Percentiles rank a stretch among this genome's conserved stretches.
Evolutionary conservation across 2,797 vertebrate genomes (phyloP).

Genomic region (Chromis chromis): DNA sequence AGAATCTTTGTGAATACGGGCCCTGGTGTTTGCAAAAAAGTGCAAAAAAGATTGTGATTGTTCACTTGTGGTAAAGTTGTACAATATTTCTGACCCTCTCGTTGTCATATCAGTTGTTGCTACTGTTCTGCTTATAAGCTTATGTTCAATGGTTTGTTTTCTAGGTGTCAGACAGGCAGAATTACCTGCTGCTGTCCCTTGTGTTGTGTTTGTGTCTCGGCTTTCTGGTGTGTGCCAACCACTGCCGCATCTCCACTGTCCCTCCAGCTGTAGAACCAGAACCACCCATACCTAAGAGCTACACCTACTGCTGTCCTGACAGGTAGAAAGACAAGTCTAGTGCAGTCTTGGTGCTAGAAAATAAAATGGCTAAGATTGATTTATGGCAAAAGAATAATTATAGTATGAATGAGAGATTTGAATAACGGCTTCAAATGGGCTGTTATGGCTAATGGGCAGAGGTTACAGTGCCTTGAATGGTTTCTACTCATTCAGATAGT

Average conservation of each 20-base stretch:
- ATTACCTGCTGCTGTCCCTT: conserved; percentile 91
- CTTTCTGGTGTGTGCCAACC: conserved; percentile 88
- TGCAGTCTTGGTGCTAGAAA: background rate
- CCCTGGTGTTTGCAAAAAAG: too few relatives aligned
- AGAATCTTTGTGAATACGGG: too few relatives aligned
- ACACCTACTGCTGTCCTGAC: conserved; percentile 90
- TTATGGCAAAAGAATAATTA: background rate
- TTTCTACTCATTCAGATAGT: conserved; percentile 42
- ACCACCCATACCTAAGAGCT: conserved; percentile 84
- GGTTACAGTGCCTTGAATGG: conserved; percentile 28
- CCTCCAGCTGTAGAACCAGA: conserved; percentile 79
- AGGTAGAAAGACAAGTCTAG: conserved; percentile 79
- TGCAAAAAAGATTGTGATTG: background rate
- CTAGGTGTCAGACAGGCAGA: conserved; percentile 93
- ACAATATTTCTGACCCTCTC: background rate
- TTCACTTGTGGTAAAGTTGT: background rate
- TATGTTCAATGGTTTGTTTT: background rate
- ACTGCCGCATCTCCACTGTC: conserved; percentile 79
- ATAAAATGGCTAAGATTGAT: background rate
- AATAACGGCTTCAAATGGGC: conserved; percentile 17
- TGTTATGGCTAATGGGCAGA: conserved; percentile 13
- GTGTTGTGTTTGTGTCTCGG: conserved; percentile 88
- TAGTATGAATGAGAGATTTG: background rate
- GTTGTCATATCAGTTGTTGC: background rate
- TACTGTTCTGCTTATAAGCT: background rate